phyloP scores from a whole-genome alignment of 2,888 invertebrate genomes.

The Cyclophora punctaria region DNA sequence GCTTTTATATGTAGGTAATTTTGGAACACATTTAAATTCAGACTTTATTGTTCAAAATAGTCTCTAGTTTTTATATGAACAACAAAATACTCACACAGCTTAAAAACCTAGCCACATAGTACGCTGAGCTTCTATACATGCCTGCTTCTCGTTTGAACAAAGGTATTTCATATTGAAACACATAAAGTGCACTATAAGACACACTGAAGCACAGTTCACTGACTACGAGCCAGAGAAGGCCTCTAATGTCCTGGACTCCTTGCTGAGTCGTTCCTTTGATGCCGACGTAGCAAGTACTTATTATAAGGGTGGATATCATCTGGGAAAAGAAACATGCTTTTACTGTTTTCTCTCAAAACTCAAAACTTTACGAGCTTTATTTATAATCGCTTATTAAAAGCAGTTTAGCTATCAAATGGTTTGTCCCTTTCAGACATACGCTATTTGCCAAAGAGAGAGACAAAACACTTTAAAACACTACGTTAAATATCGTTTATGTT shows the following conservation, averaged over 20 bases:
- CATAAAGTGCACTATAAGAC: slow-evolving; percentile 61
- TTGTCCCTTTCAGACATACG: too few relatives aligned
- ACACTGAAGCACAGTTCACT: slow-evolving; percentile 66
- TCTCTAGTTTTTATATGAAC: too few relatives aligned
- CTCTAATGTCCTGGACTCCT: slow-evolving; percentile 63
- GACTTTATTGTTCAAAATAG: too few relatives aligned
- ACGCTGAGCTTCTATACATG: slow-evolving; percentile 59
- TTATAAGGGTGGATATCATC: slow-evolving; percentile 56
- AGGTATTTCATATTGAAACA: slow-evolving; percentile 52
- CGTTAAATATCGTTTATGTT: too few relatives aligned
- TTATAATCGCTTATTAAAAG: too few relatives aligned
- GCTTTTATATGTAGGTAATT: too few relatives aligned
- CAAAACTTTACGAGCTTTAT: too few relatives aligned
- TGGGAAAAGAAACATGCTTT: slow-evolving; percentile 18
- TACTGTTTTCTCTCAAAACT: too few relatives aligned
- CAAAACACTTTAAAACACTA: too few relatives aligned
- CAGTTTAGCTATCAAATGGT: too few relatives aligned
- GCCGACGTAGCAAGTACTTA: slow-evolving; percentile 56
- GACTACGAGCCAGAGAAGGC: slow-evolving; percentile 65
- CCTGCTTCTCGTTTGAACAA: slow-evolving; percentile 62
- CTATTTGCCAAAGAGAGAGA: too few relatives aligned
- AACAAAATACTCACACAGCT: slow-evolving; percentile 39
- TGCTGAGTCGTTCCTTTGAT: slow-evolving; percentile 57
- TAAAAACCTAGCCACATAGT: slow-evolving; percentile 49
- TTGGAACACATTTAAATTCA: too few relatives aligned